Percentiles rank a stretch among this genome's conserved stretches.
Evolutionary conservation across 2,113 vertebrate species (phyloP).

Genomic region (Amazona guildingii): DNA sequence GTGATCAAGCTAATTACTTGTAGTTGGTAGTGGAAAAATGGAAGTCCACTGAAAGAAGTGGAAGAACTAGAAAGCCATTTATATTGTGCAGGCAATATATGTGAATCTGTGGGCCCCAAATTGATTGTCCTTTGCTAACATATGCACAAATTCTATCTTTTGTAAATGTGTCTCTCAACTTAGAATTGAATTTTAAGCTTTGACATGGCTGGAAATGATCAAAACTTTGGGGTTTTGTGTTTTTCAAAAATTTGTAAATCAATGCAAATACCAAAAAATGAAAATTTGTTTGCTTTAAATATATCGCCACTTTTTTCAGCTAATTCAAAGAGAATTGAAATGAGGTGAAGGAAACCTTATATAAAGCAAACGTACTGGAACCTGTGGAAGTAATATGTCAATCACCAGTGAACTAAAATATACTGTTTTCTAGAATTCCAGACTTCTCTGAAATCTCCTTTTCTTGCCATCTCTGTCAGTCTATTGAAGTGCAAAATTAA

Average conservation of each 20-base stretch:
- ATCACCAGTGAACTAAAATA: neutral
- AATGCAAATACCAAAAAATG: neutral
- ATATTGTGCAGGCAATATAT: neutral
- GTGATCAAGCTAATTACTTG: neutral
- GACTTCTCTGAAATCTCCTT: neutral
- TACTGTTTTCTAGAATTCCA: neutral
- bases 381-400: neutral
- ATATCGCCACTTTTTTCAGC: neutral
- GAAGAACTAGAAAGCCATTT: neutral
- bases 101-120: neutral
- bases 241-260: neutral
- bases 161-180: neutral
- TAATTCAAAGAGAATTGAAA: neutral
- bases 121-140: neutral
- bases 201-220: neutral
- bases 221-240: neutral
- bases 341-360: neutral
- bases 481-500: neutral
- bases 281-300: neutral
- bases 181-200: neutral
- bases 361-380: neutral
- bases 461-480: neutral
- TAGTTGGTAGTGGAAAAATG: neutral
- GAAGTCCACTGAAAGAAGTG: neutral
- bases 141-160: neutral